phyloP scores from a whole-genome alignment of 2,888 invertebrate species.

The Himalopsyche kuldschensis region DNA sequence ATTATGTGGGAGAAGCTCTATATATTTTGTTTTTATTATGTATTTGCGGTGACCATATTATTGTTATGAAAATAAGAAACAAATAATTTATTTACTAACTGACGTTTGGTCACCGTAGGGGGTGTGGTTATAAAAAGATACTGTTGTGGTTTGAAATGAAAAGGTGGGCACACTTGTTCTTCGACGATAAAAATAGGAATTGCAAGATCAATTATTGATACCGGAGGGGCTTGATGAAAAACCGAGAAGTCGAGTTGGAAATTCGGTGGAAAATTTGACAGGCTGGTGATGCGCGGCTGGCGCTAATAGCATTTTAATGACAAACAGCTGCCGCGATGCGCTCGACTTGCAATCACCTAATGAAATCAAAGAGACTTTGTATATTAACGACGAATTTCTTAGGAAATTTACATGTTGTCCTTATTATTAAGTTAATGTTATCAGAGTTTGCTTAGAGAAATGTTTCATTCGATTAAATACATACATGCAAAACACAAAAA shows the following conservation, averaged over 20 bases:
- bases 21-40: no score
- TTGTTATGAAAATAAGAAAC: no score
- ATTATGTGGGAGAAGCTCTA: no score
- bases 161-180: no score
- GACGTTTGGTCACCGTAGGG: no score
- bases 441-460: background rate
- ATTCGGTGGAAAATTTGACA: background rate
- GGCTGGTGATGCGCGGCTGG: constrained; percentile 11
- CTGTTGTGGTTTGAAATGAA: no score
- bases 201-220: background rate
- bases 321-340: constrained; percentile 19
- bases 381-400: background rate
- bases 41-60: no score
- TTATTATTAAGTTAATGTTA: background rate
- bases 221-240: background rate
- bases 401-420: background rate
- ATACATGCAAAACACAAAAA: no score
- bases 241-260: background rate
- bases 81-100: no score
- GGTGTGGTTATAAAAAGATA: no score
- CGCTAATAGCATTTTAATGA: constrained; percentile 33
- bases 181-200: no score
- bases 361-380: background rate
- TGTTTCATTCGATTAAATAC: no score
- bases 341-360: background rate